These are phyloP conservation scores for Salvelinus sp. DNA, from an alignment of 2,113 vertebrate species.

Conservation along the genomic window DNA sequence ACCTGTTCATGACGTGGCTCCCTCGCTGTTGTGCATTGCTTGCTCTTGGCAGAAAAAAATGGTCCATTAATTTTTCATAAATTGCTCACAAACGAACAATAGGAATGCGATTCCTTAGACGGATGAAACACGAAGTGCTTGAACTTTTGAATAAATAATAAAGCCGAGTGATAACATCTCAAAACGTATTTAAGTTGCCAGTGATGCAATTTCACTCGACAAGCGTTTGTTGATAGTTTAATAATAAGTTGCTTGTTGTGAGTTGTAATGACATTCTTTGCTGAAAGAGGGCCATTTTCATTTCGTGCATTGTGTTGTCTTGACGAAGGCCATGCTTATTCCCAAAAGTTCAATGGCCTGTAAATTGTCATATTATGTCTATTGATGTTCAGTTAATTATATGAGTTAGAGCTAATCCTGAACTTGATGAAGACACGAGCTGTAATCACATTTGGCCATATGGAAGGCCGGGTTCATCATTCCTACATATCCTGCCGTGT, in stretches of 20 bases:
- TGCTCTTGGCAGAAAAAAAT: conserved; percentile 46
- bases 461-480: neutral
- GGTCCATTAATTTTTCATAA: conserved; percentile 65
- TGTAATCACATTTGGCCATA: neutral
- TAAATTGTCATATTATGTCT: neutral
- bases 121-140: conserved; percentile 53
- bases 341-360: too few relatives aligned
- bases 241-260: neutral
- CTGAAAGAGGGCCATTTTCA: neutral
- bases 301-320: neutral
- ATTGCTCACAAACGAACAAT: conserved; percentile 57
- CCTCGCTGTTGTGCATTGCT: conserved; percentile 41
- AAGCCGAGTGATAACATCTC: conserved; percentile 30
- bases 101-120: conserved; percentile 51
- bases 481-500: neutral
- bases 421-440: neutral
- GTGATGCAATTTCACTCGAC: neutral
- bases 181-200: neutral
- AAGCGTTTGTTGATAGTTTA: neutral
- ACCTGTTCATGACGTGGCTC: conserved; percentile 62
- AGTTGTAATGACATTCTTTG: neutral
- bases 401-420: neutral
- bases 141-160: conserved; percentile 61
- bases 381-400: neutral
- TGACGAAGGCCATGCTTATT: neutral